Conservation (phyloP, 2,888 invertebrate species). For the Argynnis bischoffii region DNA sequence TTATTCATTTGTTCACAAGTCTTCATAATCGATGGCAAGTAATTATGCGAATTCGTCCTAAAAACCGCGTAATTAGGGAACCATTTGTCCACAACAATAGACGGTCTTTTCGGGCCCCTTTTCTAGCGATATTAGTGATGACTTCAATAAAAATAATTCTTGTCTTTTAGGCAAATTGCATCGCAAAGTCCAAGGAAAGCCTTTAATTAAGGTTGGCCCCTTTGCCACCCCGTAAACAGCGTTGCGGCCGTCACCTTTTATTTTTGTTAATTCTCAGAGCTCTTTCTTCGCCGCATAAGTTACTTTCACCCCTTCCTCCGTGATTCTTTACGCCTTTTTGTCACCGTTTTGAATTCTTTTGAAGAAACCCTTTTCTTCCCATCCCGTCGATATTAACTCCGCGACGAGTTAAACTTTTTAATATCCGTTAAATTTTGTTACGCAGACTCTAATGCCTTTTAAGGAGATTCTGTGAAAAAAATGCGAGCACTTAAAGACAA, state of each 20-base stretch:
- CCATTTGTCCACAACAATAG: conserved; percentile 79
- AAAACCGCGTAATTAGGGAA: conserved; percentile 76
- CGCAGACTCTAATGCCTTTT: conserved; percentile 70
- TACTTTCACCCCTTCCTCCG: conserved; percentile 73
- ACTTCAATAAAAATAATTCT: conserved; percentile 83
- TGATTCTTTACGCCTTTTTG: conserved; percentile 82
- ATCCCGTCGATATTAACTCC: conserved; percentile 83
- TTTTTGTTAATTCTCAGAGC: conserved; percentile 80
- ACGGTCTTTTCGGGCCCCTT: conserved; percentile 56
- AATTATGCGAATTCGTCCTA: conserved; percentile 57
- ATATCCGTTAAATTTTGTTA: conserved; percentile 82
- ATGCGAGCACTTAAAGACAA: conserved; percentile 46
- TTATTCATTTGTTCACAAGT: conserved; percentile 47
- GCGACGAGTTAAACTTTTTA: conserved; percentile 79
- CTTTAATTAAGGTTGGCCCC: conserved; percentile 79
- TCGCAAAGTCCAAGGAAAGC: conserved; percentile 80
- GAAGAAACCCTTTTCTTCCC: conserved; percentile 76
- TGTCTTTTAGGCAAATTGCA: conserved; percentile 83
- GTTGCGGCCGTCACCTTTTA: conserved; percentile 79
- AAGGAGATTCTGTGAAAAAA: conserved; percentile 53
- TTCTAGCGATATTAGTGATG: conserved; percentile 80
- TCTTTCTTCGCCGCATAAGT: conserved; percentile 82
- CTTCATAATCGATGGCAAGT: conserved; percentile 54
- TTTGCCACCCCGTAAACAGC: conserved; percentile 75
- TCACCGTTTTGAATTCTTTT: conserved; percentile 81